Conservation (phyloP, 2,797 vertebrate genomes). For the Erithacus rubecula region DNA sequence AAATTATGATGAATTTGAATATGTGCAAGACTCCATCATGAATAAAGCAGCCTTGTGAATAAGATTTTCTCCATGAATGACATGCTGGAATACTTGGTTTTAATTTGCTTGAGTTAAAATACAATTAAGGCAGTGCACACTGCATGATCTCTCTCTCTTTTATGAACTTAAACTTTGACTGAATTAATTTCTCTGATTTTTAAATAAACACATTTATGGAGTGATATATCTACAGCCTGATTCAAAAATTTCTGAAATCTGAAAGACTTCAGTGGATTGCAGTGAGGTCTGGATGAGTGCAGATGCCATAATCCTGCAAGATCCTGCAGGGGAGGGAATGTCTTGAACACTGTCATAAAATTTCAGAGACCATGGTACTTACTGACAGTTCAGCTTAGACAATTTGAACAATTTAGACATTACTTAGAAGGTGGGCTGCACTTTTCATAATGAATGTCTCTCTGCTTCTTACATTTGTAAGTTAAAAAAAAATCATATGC, state of each 20-base stretch:
- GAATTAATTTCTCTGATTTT: slow-evolving; percentile 2
- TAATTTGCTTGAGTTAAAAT: slow-evolving; percentile 51
- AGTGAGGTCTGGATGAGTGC: neutral
- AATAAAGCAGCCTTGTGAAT: slow-evolving; percentile 50
- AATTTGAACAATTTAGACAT: neutral
- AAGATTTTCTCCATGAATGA: slow-evolving; percentile 54
- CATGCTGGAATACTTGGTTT: slow-evolving; percentile 18
- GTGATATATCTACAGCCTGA: neutral
- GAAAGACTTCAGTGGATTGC: neutral
- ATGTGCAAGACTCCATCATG: slow-evolving; percentile 28
- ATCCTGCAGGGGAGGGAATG: neutral
- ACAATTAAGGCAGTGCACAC: slow-evolving; percentile 22
- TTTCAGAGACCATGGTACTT: neutral
- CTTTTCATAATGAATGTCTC: neutral
- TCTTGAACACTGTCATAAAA: neutral
- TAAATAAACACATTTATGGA: neutral
- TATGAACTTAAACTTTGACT: neutral
- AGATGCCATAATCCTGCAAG: neutral
- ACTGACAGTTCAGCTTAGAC: neutral
- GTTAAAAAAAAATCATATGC: neutral
- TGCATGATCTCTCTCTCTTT: neutral
- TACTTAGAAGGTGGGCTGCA: neutral
- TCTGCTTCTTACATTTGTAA: neutral
- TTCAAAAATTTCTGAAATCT: neutral
- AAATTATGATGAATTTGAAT: slow-evolving; percentile 39